These are phyloP conservation scores for Sinosuthora webbiana DNA, from an alignment of 2,113 vertebrate species.

Conservation along the genomic window DNA sequence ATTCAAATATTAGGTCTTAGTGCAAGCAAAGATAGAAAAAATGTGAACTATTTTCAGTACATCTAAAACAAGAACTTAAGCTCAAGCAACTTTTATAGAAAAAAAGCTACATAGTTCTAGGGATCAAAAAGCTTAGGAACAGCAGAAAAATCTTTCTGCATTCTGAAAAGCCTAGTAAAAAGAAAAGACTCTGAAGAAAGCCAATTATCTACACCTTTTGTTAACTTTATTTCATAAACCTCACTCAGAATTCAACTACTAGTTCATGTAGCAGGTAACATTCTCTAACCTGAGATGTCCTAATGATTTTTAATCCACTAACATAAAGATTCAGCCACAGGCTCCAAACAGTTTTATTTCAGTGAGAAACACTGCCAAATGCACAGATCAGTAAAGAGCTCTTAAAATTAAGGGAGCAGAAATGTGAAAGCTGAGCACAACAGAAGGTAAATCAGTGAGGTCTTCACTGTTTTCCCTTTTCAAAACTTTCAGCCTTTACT, in stretches of 20 bases:
- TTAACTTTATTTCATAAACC: neutral
- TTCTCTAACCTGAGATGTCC: neutral
- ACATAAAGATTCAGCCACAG: neutral
- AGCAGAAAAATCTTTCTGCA: neutral
- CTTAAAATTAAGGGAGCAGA: neutral
- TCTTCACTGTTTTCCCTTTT: neutral
- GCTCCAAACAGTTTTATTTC: neutral
- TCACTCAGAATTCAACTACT: neutral
- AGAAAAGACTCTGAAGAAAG: neutral
- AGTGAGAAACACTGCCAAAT: neutral
- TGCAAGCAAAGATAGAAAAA: neutral
- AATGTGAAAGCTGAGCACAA: neutral
- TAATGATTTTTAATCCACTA: neutral
- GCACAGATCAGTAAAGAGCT: neutral
- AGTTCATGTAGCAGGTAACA: neutral
- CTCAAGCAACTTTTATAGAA: neutral
- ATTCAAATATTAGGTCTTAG: neutral
- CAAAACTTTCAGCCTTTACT: neutral
- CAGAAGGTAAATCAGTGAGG: neutral
- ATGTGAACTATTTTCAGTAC: neutral
- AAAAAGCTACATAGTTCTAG: neutral
- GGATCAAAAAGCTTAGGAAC: neutral
- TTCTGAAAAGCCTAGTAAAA: neutral
- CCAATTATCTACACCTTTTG: neutral
- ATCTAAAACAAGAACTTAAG: neutral